These are phyloP conservation scores for Drosophila busckii DNA, from an alignment of 1,140 invertebrate species.

Conservation along the genomic window DNA sequence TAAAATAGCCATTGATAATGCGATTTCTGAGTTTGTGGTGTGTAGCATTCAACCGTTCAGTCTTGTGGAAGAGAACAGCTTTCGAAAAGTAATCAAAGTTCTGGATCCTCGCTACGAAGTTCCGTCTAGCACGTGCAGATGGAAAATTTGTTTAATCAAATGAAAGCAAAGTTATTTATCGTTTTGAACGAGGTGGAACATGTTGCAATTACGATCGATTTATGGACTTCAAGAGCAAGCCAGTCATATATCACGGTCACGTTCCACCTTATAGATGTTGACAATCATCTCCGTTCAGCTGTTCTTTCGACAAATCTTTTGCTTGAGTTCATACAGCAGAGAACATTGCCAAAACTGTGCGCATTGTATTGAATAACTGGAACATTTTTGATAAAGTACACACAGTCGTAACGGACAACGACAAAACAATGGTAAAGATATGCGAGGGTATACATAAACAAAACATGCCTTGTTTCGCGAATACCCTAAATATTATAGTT, in stretches of 20 bases:
- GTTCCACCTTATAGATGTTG: neutral
- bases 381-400: neutral
- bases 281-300: neutral
- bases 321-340: neutral
- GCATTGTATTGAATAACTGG: neutral
- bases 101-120: neutral
- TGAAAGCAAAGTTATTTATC: neutral
- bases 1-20: neutral
- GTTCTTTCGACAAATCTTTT: neutral
- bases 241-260: neutral
- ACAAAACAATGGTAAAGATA: no score
- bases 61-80: neutral
- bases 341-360: neutral
- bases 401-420: neutral
- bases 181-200: no score
- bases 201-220: neutral
- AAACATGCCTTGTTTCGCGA: no score
- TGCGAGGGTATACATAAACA: no score
- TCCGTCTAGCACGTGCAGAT: neutral
- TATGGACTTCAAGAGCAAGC: neutral
- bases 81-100: neutral
- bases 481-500: no score
- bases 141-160: no score
- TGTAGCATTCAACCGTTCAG: conserved; percentile 5
- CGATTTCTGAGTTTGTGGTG: neutral